phyloP scores from a whole-genome alignment of 2,113 vertebrate genomes.

The Prunella fulvescens region DNA sequence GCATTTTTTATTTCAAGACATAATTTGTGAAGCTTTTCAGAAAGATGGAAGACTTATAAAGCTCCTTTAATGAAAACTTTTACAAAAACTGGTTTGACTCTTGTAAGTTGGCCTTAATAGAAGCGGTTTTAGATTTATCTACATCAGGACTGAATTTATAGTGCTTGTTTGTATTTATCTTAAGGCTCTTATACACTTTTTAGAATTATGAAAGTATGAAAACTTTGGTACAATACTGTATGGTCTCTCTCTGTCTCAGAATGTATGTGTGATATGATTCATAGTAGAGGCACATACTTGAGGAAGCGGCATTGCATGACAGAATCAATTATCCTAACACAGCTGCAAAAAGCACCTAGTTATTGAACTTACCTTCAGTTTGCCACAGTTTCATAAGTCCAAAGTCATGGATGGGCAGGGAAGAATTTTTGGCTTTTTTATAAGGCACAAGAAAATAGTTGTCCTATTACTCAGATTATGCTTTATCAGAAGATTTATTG shows the following conservation, averaged over 20 bases:
- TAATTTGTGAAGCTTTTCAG: neutral
- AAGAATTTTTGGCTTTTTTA: neutral
- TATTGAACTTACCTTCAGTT: neutral
- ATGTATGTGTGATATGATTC: neutral
- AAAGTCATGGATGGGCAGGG: neutral
- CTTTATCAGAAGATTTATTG: neutral
- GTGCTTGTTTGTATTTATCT: neutral
- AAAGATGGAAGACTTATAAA: neutral
- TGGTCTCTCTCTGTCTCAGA: neutral
- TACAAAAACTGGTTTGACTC: neutral
- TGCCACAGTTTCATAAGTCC: neutral
- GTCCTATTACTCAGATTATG: neutral
- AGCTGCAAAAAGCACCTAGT: neutral
- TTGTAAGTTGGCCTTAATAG: neutral
- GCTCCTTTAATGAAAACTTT: neutral
- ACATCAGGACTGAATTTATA: neutral
- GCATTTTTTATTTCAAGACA: neutral
- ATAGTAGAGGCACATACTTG: neutral
- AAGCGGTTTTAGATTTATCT: neutral
- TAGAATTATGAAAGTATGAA: neutral
- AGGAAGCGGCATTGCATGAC: neutral
- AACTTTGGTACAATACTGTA: neutral
- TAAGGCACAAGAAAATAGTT: neutral
- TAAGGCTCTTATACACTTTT: neutral
- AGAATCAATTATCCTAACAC: neutral